A percentile compares a stretch with the other conserved stretches of the same genome.
Evolutionary conservation across 2,888 invertebrate species (phyloP).

Genomic region (Oligia fasciuncula): DNA sequence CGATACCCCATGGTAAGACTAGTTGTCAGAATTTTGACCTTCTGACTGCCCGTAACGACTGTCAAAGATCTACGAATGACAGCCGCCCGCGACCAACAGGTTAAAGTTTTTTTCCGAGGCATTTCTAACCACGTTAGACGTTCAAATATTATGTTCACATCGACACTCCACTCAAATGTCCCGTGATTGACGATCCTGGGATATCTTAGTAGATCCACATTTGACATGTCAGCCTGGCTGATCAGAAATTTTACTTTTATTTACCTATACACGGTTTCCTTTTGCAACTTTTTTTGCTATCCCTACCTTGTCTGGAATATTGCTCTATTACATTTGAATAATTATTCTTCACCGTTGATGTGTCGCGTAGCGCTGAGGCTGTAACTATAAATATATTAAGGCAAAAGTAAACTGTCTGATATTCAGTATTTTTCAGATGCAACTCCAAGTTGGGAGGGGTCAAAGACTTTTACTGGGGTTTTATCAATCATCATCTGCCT

Average conservation of each 20-base stretch:
- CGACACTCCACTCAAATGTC: not conserved
- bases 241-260: not conserved
- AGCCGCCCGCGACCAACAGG: not conserved
- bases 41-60: no score
- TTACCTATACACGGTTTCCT: not conserved
- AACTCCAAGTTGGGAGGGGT: not conserved
- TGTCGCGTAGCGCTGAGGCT: slow-evolving; percentile 75
- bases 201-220: not conserved
- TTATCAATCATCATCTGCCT: not conserved
- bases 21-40: no score
- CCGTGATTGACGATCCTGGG: not conserved
- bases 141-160: not conserved
- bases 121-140: not conserved
- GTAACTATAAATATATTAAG: slow-evolving; percentile 66
- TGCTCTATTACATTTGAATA: slow-evolving; percentile 87
- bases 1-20: no score
- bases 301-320: slow-evolving; percentile 71
- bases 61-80: not conserved
- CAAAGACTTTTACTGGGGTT: not conserved
- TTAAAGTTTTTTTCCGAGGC: no score
- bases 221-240: not conserved
- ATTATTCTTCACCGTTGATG: slow-evolving; percentile 84
- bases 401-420: slow-evolving; percentile 57
- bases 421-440: slow-evolving; percentile 26
- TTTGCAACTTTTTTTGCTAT: slow-evolving; percentile 60